A percentile compares a stretch with the other conserved stretches of the same genome.
Evolutionary conservation across 30 jellyfish, hydroid and myxozoan species (phyloP).

Genomic region (Catostylus mosaicus): DNA sequence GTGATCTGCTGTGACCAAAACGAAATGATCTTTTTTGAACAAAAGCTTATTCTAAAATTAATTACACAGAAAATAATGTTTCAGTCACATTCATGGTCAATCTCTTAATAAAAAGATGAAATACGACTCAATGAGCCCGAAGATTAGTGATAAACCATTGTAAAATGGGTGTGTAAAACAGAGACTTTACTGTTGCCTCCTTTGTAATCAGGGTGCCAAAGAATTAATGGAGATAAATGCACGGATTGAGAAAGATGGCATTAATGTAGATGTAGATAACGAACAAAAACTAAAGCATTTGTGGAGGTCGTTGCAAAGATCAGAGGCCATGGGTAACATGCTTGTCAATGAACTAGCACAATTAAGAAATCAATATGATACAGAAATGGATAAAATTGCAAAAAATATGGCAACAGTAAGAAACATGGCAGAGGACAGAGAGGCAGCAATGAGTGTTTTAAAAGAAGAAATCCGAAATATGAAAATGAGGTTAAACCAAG

Average conservation of each 20-base stretch:
- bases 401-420: constrained; percentile 12
- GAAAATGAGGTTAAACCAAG: neutral
- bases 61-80: no score
- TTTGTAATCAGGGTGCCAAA: neutral
- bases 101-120: no score
- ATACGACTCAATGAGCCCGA: no score
- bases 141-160: no score
- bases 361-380: constrained; percentile 5
- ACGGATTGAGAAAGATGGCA: neutral
- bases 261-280: neutral
- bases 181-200: no score
- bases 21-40: no score
- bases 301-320: neutral
- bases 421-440: constrained; percentile 17
- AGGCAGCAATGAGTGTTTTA: neutral
- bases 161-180: no score
- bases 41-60: no score
- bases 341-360: neutral
- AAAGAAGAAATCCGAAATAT: neutral
- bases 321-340: neutral
- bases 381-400: constrained; percentile 25
- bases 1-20: no score
- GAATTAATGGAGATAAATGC: neutral
- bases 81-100: no score
- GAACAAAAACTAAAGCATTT: neutral